Base-by-base conservation (phyloP, 1,140 invertebrate species). In the Probaryconus sp. region DNA sequence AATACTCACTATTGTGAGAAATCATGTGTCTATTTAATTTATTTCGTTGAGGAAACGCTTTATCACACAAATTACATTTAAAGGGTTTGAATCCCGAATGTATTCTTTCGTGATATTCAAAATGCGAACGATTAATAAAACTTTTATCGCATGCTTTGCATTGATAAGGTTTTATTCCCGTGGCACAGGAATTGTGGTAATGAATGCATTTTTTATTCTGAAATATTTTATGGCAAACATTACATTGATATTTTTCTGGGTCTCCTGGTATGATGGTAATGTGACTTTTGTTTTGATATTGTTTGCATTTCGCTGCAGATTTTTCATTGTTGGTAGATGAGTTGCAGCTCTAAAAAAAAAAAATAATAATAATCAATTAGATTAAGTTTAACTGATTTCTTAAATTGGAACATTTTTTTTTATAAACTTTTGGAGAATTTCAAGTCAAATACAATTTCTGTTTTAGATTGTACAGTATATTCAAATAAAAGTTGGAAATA, bases 21-120 rank as follows among this genome's bases (percentile, higher is more conserved):
- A 64, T 56, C 81, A 98, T 96, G 81, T 98, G 97, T 40, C 94
- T 89, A 84, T 97, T 97, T 40, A 97, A 89, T 74, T 88, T 88
- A 33, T 85, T 86, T 24, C 76, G 77, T 26, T 85, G 83, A 2
- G 82, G 80, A 76, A 88, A 88, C 11, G 84, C 81, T 70, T 87
- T 87, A 0, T 85, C 92, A 79, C 94, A 95, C 45, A 92, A 88
- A 16, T 89, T 89, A 81, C 94, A 95, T 81, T 93, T 93, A 77
- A 92, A 94, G 0, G 93, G 93, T 81, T 93, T 93, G 77, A 94
- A 93, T 6, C 93, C 93, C 0, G 90, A 93, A 76, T 95, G 94
- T 3, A 93, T 92, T 43, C 96, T 90, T 60, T 87, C 84, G 35
- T 88, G 87, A 74, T 88, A 88, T 35, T 86, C 84, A 47, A 81